Base-by-base conservation (phyloP, 2,888 invertebrate genomes). In the Ectemnius continuus region DNA sequence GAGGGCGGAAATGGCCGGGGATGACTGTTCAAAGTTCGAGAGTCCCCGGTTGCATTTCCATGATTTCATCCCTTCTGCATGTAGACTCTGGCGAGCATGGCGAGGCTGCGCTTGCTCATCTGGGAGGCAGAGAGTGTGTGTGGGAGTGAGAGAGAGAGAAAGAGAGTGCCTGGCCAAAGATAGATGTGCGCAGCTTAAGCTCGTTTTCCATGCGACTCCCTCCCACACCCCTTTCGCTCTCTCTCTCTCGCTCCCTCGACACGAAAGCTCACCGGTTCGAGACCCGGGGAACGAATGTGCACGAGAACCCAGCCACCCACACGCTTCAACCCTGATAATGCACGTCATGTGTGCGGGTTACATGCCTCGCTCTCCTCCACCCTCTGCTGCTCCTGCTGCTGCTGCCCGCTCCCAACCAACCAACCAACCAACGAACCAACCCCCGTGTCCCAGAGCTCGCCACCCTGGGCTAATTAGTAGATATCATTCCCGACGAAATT, bases 181-280 rank as follows among this genome's bases (percentile, higher is more conserved):
- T 72, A 79, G 63, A 63, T 76, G 62, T 48, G 60, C 61, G 67
- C 47, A 62, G 56, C 58, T 79, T 73, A 79, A 70, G 70, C 59
- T 46, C 58, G 45, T 61, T 66, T 61, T 60, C 70, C 70, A 73
- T 47, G 67, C 61, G 56, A 57, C 67, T 36, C 16, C 28, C 56
- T 36, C 11, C 36, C 36, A 0, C 8, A 8, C 8, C 8, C 0
- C 36, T 36, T 8, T 36, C 36, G 4, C 36, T 36, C 36, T 36
- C 36, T 8, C 36, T 36, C 36, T 36, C 36, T 8, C 36, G 0
- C 36, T 8, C 20, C 1, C 36, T 36, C 36, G n/a, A 16, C 52
- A 52, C 52, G 52, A 52, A 52, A 52, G 52, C 52, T 52, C 52
- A 13, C 52, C n/a, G 36, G 36, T 36, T 36, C 36, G 36, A 36